Percentiles rank a stretch among this genome's conserved stretches.
phyloP scores from a whole-genome alignment of 2,888 invertebrate genomes.

The Xanthorhoe designata region DNA sequence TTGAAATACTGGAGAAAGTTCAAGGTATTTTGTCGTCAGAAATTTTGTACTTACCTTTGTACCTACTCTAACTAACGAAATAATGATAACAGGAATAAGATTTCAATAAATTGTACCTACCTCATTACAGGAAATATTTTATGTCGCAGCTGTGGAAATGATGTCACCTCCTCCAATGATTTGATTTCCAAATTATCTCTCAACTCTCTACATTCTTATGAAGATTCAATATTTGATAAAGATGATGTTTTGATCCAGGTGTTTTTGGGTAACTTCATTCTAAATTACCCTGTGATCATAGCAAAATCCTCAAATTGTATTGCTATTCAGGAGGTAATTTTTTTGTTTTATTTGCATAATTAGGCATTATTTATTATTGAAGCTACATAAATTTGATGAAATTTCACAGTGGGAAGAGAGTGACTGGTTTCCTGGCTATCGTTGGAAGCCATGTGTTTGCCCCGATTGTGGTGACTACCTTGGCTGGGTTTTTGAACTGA shows the following conservation, averaged over 20 bases:
- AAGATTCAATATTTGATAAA: constrained; percentile 61
- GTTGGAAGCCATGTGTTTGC: constrained; percentile 85
- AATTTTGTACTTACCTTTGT: background rate
- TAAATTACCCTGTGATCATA: constrained; percentile 62
- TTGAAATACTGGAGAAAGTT: constrained; percentile 11
- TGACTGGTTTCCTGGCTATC: constrained; percentile 86
- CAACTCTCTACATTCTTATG: constrained; percentile 54
- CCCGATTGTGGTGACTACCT: constrained; percentile 83
- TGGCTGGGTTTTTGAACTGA: constrained; percentile 84
- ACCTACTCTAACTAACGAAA: too few species aligned
- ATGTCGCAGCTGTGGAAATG: constrained; percentile 66
- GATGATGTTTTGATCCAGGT: constrained; percentile 62
- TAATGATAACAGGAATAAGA: too few species aligned
- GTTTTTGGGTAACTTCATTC: constrained; percentile 55
- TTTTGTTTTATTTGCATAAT: background rate
- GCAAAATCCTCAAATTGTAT: constrained; percentile 57
- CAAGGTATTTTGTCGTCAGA: constrained; percentile 15
- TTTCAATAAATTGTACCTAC: background rate
- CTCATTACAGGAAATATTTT: constrained; percentile 60
- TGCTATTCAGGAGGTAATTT: constrained; percentile 64
- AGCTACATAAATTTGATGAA: background rate
- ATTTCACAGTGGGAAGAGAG: constrained; percentile 80
- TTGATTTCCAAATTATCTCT: constrained; percentile 58
- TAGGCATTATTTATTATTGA: background rate
- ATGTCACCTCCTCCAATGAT: constrained; percentile 53